phyloP scores from a whole-genome alignment of 2,888 invertebrate genomes.

The Orthosia gracilis region DNA sequence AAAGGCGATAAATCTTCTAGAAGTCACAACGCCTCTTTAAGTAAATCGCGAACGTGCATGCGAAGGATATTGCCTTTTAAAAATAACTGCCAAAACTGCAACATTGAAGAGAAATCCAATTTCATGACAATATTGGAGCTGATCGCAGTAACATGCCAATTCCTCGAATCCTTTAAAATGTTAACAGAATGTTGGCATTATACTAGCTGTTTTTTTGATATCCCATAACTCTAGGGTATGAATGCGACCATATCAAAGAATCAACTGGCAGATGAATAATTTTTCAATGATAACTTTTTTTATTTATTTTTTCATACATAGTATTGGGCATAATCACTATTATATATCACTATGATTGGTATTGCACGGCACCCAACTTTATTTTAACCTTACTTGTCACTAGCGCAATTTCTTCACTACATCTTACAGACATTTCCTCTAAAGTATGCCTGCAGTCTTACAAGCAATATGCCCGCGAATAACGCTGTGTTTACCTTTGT shows the following conservation, averaged over 20 bases:
- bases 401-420: neutral
- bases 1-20: slow-evolving; percentile 31
- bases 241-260: too few relatives aligned
- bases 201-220: too few relatives aligned
- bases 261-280: too few relatives aligned
- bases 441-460: neutral
- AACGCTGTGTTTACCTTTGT: slow-evolving; percentile 28
- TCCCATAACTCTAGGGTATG: too few relatives aligned
- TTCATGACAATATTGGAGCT: slow-evolving; percentile 27
- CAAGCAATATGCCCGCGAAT: slow-evolving; percentile 23
- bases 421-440: neutral
- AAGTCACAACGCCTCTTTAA: slow-evolving; percentile 25
- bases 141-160: slow-evolving; percentile 11
- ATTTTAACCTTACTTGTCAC: too few relatives aligned
- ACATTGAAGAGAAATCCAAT: slow-evolving; percentile 35
- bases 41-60: neutral
- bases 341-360: too few relatives aligned
- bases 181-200: slow-evolving; percentile 1
- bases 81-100: slow-evolving; percentile 25
- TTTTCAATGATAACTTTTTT: too few relatives aligned
- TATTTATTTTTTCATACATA: too few relatives aligned
- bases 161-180: slow-evolving; percentile 10
- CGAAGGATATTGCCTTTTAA: slow-evolving; percentile 36
- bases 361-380: too few relatives aligned
- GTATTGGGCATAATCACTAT: too few relatives aligned